Conservation (phyloP, 1,140 invertebrate species). For the Magallana ariakensis region DNA sequence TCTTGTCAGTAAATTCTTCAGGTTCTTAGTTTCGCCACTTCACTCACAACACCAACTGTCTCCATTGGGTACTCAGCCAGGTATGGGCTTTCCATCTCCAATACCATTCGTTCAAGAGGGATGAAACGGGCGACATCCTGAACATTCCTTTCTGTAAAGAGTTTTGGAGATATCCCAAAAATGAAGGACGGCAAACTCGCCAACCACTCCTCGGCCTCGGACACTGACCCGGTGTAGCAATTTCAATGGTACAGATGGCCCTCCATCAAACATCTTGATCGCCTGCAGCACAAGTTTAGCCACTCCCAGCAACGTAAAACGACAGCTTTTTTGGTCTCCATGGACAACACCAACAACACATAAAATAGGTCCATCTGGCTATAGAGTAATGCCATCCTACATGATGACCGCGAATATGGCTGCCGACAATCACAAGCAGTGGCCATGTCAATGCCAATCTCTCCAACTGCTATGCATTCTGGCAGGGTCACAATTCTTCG, state of each 20-base stretch:
- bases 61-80: no score
- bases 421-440: not conserved
- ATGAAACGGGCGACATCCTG: not conserved
- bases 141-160: not conserved
- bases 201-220: not conserved
- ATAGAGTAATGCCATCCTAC: not conserved
- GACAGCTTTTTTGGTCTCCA: not conserved
- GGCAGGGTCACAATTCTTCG: not conserved
- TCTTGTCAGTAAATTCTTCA: no score
- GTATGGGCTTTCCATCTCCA: no score
- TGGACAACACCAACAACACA: not conserved
- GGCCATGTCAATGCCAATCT: not conserved
- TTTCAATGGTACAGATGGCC: not conserved
- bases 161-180: not conserved
- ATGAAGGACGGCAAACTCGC: not conserved
- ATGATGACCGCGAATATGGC: not conserved
- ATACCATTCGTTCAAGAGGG: no score
- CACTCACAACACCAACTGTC: no score
- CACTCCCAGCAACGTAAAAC: not conserved
- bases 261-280: not conserved
- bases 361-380: no score
- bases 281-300: not conserved
- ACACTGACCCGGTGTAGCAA: not conserved
- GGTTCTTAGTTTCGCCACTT: no score
- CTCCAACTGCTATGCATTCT: not conserved